These are phyloP conservation scores for Drosophila arawakana DNA, from an alignment of 1,140 invertebrate genomes.

Conservation along the genomic window DNA sequence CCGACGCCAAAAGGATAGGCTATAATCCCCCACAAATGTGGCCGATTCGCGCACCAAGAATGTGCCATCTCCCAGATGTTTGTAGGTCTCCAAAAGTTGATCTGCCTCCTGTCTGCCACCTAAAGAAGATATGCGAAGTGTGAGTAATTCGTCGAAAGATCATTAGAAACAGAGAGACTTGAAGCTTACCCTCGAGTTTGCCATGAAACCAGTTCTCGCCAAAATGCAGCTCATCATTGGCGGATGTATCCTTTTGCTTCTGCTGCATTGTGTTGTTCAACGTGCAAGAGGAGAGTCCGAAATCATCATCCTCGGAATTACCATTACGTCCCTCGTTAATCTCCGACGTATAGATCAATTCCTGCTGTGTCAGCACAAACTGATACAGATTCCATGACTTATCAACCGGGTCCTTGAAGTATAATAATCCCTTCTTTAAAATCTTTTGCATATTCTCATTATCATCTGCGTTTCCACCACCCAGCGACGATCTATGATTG, in stretches of 20 bases:
- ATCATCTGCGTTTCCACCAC: constrained; percentile 75
- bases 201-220: constrained; percentile 98
- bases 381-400: constrained; percentile 97
- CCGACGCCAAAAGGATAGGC: constrained; percentile 96
- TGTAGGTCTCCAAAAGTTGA: constrained; percentile 89
- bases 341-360: constrained; percentile 91
- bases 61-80: constrained; percentile 96
- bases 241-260: constrained; percentile 77
- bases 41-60: constrained; percentile 98
- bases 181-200: constrained; percentile 87
- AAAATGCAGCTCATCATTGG: constrained; percentile 95
- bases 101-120: constrained; percentile 90
- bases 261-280: constrained; percentile 70
- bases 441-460: constrained; percentile 94
- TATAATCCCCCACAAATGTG: constrained; percentile 98
- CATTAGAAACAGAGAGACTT: not conserved
- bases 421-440: constrained; percentile 96
- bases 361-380: constrained; percentile 96
- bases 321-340: constrained; percentile 85
- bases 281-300: constrained; percentile 52
- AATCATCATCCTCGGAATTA: constrained; percentile 86
- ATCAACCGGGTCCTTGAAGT: constrained; percentile 95
- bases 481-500: constrained; percentile 63
- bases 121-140: not conserved
- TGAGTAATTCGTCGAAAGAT: too few relatives aligned